Base-by-base conservation (phyloP, 2,888 invertebrate genomes). In the Leucoma salicis region DNA sequence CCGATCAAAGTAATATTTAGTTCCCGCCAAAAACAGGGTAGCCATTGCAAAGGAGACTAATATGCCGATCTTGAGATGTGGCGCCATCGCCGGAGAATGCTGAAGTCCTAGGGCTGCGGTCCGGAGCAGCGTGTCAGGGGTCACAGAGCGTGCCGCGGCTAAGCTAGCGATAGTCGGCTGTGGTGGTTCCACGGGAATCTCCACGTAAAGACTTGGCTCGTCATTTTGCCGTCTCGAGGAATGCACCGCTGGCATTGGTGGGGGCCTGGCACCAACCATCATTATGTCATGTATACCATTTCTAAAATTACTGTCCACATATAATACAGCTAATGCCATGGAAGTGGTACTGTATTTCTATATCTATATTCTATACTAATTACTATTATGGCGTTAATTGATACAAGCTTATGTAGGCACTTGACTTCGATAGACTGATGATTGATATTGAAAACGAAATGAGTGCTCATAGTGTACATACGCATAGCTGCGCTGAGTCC, bases 1-100 rank as follows among this genome's bases (percentile, higher is more conserved):
- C 60, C 91, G 89, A 67, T 93, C 93, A 48, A 94, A 94, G 67
- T 94, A 95, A 72, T 93, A 94, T 78, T 94, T 95, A 14, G 93
- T 93, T 16, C 93, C 93, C 0, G 92, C 94, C 35, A 95, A 85
- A 66, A 94, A 94, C 25, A 94, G 91, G 0, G 93, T 92, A 1
- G 93, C 92, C 32, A 95, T 74, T 10, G 93, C 92, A 59, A 95
- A 91, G 0, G 94, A 93, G 27, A 94, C 93, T 83, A 94, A 93
- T 83, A 95, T 92, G 39, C 93, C 93, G 67, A 92, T 93, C 78
- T 93, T 93, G 34, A 93, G 78, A 52, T 92, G 92, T 11, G 92
- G 90, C 8, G 91, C 91, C 71, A 91, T 84, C 69, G 91, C 72
- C 32, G 90, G 90, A 33, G 85, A 78, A 53, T 81, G 82, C 35